Evolutionary conservation across 1,140 invertebrate species (phyloP).

Genomic region (Sycophila sp.): DNA sequence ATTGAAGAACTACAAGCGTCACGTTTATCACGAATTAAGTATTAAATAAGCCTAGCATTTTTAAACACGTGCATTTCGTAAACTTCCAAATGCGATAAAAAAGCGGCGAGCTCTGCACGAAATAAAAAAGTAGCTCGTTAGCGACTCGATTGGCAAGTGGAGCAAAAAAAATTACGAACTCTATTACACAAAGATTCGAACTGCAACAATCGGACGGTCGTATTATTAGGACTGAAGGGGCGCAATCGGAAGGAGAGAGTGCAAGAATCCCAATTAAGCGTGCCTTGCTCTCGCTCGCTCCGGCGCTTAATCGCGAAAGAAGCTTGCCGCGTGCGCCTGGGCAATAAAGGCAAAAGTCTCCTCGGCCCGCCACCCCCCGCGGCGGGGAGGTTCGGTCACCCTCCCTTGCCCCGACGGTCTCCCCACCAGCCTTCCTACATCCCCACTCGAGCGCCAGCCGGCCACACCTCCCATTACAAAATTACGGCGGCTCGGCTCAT

Average conservation of each 20-base stretch:
- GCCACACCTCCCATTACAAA: conserved; percentile 69
- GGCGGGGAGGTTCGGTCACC: too few species aligned
- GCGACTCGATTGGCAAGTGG: background rate
- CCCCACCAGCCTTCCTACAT: background rate
- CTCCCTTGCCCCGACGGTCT: conserved; percentile 22
- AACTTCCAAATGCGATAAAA: too few species aligned
- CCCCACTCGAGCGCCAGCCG: conserved; percentile 11
- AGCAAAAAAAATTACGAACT: conserved; percentile 3
- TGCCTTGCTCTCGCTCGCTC: conserved; percentile 16
- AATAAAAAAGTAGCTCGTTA: too few species aligned
- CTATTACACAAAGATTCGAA: conserved; percentile 11
- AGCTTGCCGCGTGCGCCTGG: conserved; percentile 26
- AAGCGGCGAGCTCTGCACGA: too few species aligned
- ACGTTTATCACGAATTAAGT: too few species aligned
- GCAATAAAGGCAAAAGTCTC: conserved; percentile 28
- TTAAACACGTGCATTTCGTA: too few species aligned
- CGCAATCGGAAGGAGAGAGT: conserved; percentile 19
- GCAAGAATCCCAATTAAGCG: conserved; percentile 41
- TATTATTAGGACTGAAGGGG: conserved; percentile 24
- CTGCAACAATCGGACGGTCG: conserved; percentile 13
- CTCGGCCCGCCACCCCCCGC: conserved; percentile 21
- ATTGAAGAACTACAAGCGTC: too few species aligned
- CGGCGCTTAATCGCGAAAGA: conserved; percentile 29
- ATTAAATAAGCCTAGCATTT: too few species aligned
- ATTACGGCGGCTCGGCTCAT: conserved; percentile 66